Conservation (phyloP, 2,888 invertebrate genomes). For the Eremobia ochroleuca region DNA sequence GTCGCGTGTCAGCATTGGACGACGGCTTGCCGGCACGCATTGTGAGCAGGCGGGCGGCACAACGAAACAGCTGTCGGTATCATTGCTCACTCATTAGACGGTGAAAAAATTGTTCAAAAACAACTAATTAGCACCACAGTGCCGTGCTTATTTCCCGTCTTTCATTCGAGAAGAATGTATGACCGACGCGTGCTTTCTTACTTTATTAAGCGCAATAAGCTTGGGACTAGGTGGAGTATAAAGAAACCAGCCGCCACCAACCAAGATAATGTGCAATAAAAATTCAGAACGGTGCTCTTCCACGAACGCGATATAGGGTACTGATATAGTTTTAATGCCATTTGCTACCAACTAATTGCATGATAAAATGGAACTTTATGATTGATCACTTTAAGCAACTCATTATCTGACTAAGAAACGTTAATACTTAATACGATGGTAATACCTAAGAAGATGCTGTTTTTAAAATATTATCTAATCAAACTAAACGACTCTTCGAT, state of each 20-base stretch:
- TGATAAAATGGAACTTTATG: slow-evolving; percentile 65
- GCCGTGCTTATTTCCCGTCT: slow-evolving; percentile 77
- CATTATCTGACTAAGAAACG: slow-evolving; percentile 14
- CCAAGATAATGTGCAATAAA: slow-evolving; percentile 84
- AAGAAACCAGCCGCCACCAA: slow-evolving; percentile 73
- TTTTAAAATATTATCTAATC: slow-evolving; percentile 15
- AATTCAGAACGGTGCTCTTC: slow-evolving; percentile 82
- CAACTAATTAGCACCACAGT: slow-evolving; percentile 79
- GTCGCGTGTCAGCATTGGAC: slow-evolving; percentile 74
- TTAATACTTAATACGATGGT: slow-evolving; percentile 1
- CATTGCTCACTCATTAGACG: slow-evolving; percentile 77
- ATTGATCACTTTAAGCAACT: slow-evolving; percentile 48
- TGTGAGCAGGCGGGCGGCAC: slow-evolving; percentile 79
- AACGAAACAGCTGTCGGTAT: slow-evolving; percentile 79
- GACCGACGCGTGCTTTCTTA: slow-evolving; percentile 75
- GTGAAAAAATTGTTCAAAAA: slow-evolving; percentile 79
- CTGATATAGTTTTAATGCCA: slow-evolving; percentile 74
- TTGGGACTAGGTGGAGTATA: slow-evolving; percentile 73
- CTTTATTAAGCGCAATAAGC: slow-evolving; percentile 79
- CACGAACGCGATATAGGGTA: slow-evolving; percentile 75
- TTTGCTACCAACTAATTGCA: slow-evolving; percentile 75
- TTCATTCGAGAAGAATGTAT: slow-evolving; percentile 78
- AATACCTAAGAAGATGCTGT: not conserved
- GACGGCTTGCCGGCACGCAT: slow-evolving; percentile 77
- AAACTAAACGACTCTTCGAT: slow-evolving; percentile 28